Base-by-base conservation (phyloP, 2,113 vertebrate genomes). In the Peucedramus taeniatus region DNA sequence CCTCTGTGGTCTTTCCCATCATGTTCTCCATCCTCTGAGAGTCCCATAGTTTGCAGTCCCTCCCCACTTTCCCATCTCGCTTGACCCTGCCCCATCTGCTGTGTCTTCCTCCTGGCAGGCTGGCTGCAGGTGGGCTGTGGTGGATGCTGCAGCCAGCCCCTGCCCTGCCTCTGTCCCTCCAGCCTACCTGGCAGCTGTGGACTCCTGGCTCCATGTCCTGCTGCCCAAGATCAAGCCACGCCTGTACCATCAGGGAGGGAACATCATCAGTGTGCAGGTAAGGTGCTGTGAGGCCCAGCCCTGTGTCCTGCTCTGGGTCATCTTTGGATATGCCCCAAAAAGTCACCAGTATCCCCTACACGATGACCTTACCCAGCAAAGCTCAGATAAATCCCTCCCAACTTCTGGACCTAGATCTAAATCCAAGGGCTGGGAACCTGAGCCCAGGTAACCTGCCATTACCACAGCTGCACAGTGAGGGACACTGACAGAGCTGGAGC, bases 221-320 rank as follows among this genome's bases (percentile, higher is more conserved):
- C 98, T 99, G 54, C 98, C 98, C 65, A 99, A 98, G 97, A 97
- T 99, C 59, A 98, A 97, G 57, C 98, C 98, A 1, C 99, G 97
- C 97, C 98, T 99, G 17, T 99, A 99, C 93, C 97, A 97, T 86
- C 98, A 99, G 3, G 99, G 99, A 10, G 99, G 99, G 9, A 99
- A 99, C 96, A 99, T 99, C 95, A 99, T 99, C 72, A 99, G 98
- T 12, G 97, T 99, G 49, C 99, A 99, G 99, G 99, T 99, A 96
- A 40, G 33, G 21, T 37, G 54, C 44, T 35, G 31, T 64, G 37
- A 66, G 27, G 35, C 27, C 35, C 6, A 21, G 28, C 4, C 15
- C 33, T 3, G 3, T 61, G 10, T 44, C 22, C 30, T 47, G 12
- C 69, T 49, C 60, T 65, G 26, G 1, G 13, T 75, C 21, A 7